Conservation (phyloP, 2,113 vertebrate genomes). For the Apistogramma diplotaenia region DNA sequence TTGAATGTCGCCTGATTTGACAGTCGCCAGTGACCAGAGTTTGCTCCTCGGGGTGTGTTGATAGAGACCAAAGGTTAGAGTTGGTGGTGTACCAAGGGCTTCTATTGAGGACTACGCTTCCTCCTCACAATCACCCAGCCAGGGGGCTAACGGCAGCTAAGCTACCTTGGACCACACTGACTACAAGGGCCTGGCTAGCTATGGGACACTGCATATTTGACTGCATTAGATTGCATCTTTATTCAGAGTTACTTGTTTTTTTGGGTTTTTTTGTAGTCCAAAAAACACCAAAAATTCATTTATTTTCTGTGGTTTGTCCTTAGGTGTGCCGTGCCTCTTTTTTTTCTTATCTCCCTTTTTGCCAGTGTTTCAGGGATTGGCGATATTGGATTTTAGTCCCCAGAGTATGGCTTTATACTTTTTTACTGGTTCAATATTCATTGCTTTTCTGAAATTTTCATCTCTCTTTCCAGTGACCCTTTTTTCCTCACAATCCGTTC, state of each 20-base stretch:
- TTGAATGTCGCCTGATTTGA: too few species aligned
- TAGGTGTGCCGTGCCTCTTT: neutral
- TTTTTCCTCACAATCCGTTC: neutral
- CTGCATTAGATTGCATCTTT: neutral
- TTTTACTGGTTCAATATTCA: conserved; percentile 40
- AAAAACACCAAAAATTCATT: neutral
- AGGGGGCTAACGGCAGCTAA: too few species aligned
- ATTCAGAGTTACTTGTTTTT: neutral
- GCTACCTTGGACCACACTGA: too few species aligned
- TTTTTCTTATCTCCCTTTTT: conserved; percentile 26
- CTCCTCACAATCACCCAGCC: too few species aligned
- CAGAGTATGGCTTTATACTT: conserved; percentile 1
- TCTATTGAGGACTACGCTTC: too few species aligned
- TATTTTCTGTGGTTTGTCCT: neutral
- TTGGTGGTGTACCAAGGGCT: too few species aligned
- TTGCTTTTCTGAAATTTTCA: conserved; percentile 7
- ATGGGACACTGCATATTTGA: neutral
- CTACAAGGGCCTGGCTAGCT: too few species aligned
- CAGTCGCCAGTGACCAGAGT: too few species aligned
- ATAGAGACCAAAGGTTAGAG: too few species aligned
- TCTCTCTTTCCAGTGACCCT: neutral
- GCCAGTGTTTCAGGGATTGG: neutral
- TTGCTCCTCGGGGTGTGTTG: too few species aligned
- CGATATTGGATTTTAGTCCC: conserved; percentile 45
- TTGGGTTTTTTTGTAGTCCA: neutral